Evolutionary conservation across 2,797 vertebrate species (phyloP), one percentile per base, ranked within the genome.

Genomic region (Taenioides sp.): DNA sequence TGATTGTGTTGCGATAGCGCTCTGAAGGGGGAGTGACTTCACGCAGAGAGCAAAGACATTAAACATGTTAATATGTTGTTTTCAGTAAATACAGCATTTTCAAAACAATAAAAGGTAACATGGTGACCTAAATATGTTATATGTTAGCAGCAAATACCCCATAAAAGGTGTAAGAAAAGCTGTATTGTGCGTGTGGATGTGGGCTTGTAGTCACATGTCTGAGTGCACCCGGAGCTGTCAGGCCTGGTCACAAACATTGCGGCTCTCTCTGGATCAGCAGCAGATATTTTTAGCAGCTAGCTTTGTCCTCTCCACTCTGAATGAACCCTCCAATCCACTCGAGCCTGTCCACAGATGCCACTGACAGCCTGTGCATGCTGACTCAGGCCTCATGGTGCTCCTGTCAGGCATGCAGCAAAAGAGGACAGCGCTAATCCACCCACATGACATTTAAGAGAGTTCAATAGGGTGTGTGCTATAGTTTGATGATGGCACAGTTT

Each of bases 291-390:
- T 63, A 63, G 61, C 40, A 11, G 34, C 4, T n/a, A 6, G 34
- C 34, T 63, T 63, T 63, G 61, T 63, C 61, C 34, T 63, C 10
- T 40, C 34, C 61, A 40, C 61, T 37, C 31, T 22, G 31, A 40
- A 40, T 22, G n/a, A 63, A 63, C 61, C 61, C 61, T 63, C 34
- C 34, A 63, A 23, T 40, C 61, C 61, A 63, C 20, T 22, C 6
- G 61, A 34, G 34, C 61, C 34, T 63, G 20, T 34, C 7, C 31
- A 63, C 34, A 63, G 61, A 63, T 63, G 61, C 20, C 31, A 22
- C 61, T 63, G 61, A 63, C 61, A 63, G 61, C 61, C 20, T 40
- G n/a, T 11, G 7, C 43, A 34, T 23, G 61, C 61, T 63, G 61
- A 63, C 31, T 63, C 61, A 63, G 61, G 34, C 20, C 34, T 37